phyloP scores from a whole-genome alignment of 2,888 invertebrate genomes.

The Nomada goodeniana region DNA sequence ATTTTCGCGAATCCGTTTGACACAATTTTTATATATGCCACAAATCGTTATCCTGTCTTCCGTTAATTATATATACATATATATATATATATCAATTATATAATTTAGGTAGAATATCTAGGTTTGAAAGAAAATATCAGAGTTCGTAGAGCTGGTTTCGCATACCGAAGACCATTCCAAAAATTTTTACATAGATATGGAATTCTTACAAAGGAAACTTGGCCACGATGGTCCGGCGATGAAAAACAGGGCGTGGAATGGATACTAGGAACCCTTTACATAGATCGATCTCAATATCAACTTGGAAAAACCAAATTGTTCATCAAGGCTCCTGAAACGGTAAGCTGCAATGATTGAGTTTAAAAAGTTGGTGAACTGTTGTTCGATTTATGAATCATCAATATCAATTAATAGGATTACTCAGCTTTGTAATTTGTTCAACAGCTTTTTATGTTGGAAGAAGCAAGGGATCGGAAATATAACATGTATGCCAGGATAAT shows the following conservation, averaged over 20 bases:
- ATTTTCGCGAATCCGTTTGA: too few relatives aligned
- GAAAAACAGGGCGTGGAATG: slow-evolving; percentile 86
- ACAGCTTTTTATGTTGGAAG: slow-evolving; percentile 89
- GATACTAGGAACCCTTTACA: slow-evolving; percentile 86
- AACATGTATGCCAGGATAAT: slow-evolving; percentile 88
- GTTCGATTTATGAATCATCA: neutral
- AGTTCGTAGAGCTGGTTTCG: slow-evolving; percentile 89
- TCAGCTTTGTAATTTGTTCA: slow-evolving; percentile 43
- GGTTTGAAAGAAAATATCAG: slow-evolving; percentile 89
- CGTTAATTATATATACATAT: neutral
- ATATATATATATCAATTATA: neutral
- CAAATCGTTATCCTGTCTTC: neutral
- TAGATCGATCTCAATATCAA: slow-evolving; percentile 88
- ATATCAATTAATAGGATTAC: neutral
- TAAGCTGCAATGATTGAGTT: slow-evolving; percentile 74
- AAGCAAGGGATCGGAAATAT: slow-evolving; percentile 88
- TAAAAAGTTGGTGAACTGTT: neutral
- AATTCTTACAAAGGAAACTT: slow-evolving; percentile 88
- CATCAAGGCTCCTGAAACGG: slow-evolving; percentile 88
- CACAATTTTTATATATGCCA: neutral
- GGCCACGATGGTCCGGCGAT: slow-evolving; percentile 86
- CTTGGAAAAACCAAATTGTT: slow-evolving; percentile 89
- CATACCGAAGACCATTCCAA: slow-evolving; percentile 87
- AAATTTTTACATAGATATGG: slow-evolving; percentile 89
- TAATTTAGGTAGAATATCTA: slow-evolving; percentile 86